These are phyloP conservation scores for Antheraea mylitta DNA, from an alignment of 1,140 invertebrate genomes.

Conservation along the genomic window DNA sequence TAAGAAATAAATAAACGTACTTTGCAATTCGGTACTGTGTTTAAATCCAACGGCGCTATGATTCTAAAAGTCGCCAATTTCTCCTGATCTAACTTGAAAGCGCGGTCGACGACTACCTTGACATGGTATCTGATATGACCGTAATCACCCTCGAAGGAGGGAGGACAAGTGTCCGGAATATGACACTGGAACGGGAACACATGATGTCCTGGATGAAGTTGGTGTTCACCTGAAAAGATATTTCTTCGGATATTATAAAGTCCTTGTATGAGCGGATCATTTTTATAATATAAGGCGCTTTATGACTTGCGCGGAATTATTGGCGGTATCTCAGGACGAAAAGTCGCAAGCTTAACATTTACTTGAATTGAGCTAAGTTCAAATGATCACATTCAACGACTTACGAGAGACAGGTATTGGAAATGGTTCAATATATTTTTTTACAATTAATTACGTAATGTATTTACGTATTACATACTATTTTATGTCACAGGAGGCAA, in stretches of 20 bases:
- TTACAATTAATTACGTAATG: too few relatives aligned
- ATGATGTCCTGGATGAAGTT: slow-evolving; percentile 81
- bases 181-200: slow-evolving; percentile 82
- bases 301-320: too few relatives aligned
- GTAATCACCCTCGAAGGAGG: slow-evolving; percentile 90
- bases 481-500: too few relatives aligned
- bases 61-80: slow-evolving; percentile 88
- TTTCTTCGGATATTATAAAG: not conserved
- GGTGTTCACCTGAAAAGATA: slow-evolving; percentile 73
- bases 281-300: too few relatives aligned
- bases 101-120: slow-evolving; percentile 89
- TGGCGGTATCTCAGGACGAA: too few relatives aligned
- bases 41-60: slow-evolving; percentile 89
- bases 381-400: too few relatives aligned
- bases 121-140: slow-evolving; percentile 89
- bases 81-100: slow-evolving; percentile 92
- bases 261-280: too few relatives aligned
- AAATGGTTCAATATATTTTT: too few relatives aligned
- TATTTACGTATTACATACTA: too few relatives aligned
- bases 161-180: slow-evolving; percentile 82
- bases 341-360: too few relatives aligned
- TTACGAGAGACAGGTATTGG: too few relatives aligned
- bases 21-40: slow-evolving; percentile 79
- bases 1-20: slow-evolving; percentile 29
- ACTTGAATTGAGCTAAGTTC: too few relatives aligned